Evolutionary conservation across 2,113 vertebrate species (phyloP), one percentile per base, ranked within the genome.

Genomic region (Climacteris rufus): DNA sequence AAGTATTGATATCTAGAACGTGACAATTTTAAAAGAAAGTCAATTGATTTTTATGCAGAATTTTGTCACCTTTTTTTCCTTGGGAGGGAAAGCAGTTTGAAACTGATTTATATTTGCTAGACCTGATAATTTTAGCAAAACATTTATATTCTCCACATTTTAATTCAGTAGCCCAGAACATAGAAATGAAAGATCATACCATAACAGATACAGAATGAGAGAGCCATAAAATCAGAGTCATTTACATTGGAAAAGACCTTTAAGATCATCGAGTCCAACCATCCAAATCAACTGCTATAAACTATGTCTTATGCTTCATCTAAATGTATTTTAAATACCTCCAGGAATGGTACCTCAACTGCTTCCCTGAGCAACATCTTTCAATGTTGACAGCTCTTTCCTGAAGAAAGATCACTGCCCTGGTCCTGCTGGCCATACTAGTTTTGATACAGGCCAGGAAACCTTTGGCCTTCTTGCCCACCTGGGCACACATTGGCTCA

Each of bases 151-250:
- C 16, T 78, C 13, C 6, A 50, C 7, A 31, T 74, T 83, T 65
- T 77, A 31, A n/a, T 57, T 81, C 50, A 52, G 40, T 68, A 82
- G 9, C 10, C 27, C n/a, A 59, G 23, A 77, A 2, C 23, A 68
- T 6, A 45, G 47, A 74, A 78, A 37, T 57, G 31, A 69, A 90
- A 47, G 37, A 64, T 39, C 37, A 37, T 44, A 25, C 5, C 6
- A 7, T 37, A 69, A 39, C 11, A 59, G 21, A 63, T 5, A 37
- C 2, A 44, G 33, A 50, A 54, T 45, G 13, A 50, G 10, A 50
- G 30, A 72, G n/a, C 28, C 44, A 33, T 2, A 66, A 40, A 50
- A 15, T 53, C 30, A 47, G 28, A 74, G 31, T 21, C 0, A 0
- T 14, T 63, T 24, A 31, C 21, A 5, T 23, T 70, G 22, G 10